A percentile compares a stretch with the other conserved stretches of the same genome.
Conservation (phyloP, 2,797 vertebrate species). For the Liasis olivaceus region DNA sequence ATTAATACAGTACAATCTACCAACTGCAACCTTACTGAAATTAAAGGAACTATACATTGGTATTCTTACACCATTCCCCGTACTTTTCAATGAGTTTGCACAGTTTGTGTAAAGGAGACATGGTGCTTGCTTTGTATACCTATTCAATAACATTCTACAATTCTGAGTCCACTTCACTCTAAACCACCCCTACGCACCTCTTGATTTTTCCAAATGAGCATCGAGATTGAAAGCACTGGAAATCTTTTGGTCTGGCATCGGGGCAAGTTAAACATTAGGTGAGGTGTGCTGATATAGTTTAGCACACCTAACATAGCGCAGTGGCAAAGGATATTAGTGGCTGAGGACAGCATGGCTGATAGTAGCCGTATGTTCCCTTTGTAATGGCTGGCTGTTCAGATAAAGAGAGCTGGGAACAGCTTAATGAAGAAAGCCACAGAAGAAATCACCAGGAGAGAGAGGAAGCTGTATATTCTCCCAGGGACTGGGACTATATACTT, state of each 20-base stretch:
- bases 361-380: neutral
- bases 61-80: neutral
- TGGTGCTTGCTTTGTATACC: neutral
- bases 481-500: neutral
- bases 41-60: neutral
- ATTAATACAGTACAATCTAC: neutral
- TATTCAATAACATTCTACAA: neutral
- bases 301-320: neutral
- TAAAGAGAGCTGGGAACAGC: neutral
- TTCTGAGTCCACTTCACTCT: neutral
- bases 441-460: neutral
- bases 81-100: neutral
- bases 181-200: neutral
- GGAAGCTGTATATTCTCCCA: neutral
- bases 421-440: neutral
- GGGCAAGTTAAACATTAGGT: neutral
- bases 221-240: neutral
- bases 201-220: neutral
- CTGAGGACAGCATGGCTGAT: neutral
- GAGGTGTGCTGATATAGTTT: neutral
- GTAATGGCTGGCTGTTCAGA: neutral
- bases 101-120: neutral
- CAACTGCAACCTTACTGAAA: neutral
- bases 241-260: neutral
- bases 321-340: neutral